Percentiles rank a stretch among this genome's conserved stretches.
These are phyloP conservation scores for Himantopus leucocephalus DNA, from an alignment of 2,113 vertebrate genomes.

Conservation along the genomic window DNA sequence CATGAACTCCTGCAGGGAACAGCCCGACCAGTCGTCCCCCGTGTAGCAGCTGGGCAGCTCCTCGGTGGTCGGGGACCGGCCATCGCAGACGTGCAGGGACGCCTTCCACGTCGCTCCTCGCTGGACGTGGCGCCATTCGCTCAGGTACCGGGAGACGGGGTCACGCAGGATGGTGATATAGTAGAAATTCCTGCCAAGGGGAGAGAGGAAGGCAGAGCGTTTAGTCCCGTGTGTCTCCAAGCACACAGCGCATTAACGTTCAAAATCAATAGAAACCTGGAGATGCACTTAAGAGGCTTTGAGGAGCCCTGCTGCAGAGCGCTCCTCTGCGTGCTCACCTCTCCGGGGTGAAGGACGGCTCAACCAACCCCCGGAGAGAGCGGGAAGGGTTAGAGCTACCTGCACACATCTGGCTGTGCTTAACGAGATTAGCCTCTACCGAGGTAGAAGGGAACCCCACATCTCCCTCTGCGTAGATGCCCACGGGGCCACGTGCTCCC, in stretches of 20 bases:
- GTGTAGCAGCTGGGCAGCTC: conserved; percentile 94
- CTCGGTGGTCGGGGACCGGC: conserved; percentile 87
- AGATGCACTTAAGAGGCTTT: background rate
- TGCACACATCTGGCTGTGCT: background rate
- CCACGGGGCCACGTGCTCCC: rapidly evolving
- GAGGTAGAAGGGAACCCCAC: background rate
- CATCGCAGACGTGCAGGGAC: conserved; percentile 91
- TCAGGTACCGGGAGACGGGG: conserved; percentile 93
- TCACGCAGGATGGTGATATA: conserved; percentile 97
- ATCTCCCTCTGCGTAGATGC: background rate
- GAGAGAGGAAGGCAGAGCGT: conserved; percentile 5
- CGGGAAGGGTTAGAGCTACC: background rate
- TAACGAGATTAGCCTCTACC: background rate
- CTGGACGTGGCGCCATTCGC: conserved; percentile 97
- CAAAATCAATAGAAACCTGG: background rate
- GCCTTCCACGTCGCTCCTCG: conserved; percentile 96
- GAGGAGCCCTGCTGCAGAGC: background rate
- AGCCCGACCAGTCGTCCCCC: conserved; percentile 96
- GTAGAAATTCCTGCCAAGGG: conserved; percentile 87
- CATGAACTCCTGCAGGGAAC: conserved; percentile 93
- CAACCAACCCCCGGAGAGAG: background rate
- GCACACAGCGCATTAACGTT: rapidly evolving
- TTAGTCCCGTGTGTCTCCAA: background rate
- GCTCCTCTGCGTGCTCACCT: background rate
- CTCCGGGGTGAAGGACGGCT: background rate